These are phyloP conservation scores for Drosophila leonis DNA, from an alignment of 2,888 invertebrate genomes.

Conservation along the genomic window DNA sequence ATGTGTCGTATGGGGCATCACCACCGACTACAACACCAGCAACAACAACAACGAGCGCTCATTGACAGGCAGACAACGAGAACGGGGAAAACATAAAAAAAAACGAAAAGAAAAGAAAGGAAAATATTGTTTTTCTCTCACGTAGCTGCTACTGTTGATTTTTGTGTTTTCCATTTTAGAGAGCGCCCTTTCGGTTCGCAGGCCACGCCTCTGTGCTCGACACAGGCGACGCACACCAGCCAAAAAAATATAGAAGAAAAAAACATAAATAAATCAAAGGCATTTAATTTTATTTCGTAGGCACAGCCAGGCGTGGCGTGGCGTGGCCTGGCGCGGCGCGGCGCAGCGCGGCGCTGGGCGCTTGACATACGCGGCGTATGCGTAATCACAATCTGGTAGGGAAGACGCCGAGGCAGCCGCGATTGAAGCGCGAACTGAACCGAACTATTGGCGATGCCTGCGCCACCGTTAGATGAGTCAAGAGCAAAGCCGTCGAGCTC, in stretches of 20 bases:
- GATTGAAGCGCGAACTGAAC: conserved; percentile 9
- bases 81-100: not conserved
- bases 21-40: conserved; percentile 10
- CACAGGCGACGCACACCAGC: conserved; percentile 21
- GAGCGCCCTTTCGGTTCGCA: not conserved
- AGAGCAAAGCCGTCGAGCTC: not conserved
- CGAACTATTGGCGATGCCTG: conserved; percentile 49
- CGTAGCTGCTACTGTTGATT: conserved; percentile 32
- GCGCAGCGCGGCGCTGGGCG: conserved; percentile 40
- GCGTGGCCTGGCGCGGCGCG: not conserved
- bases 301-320: conserved; percentile 22
- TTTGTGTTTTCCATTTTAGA: conserved; percentile 19
- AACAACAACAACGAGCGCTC: conserved; percentile 11
- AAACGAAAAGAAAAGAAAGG: not conserved
- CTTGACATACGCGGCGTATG: conserved; percentile 65
- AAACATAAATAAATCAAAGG: conserved; percentile 75
- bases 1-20: conserved; percentile 44
- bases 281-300: conserved; percentile 72
- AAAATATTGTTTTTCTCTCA: conserved; percentile 35
- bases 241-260: conserved; percentile 8
- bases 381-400: conserved; percentile 58
- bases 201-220: conserved; percentile 39
- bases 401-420: not conserved
- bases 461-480: conserved; percentile 33
- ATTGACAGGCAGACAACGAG: conserved; percentile 22